Evolutionary conservation across 2,797 vertebrate species (phyloP).

Genomic region (Hylomyscus alleni): DNA sequence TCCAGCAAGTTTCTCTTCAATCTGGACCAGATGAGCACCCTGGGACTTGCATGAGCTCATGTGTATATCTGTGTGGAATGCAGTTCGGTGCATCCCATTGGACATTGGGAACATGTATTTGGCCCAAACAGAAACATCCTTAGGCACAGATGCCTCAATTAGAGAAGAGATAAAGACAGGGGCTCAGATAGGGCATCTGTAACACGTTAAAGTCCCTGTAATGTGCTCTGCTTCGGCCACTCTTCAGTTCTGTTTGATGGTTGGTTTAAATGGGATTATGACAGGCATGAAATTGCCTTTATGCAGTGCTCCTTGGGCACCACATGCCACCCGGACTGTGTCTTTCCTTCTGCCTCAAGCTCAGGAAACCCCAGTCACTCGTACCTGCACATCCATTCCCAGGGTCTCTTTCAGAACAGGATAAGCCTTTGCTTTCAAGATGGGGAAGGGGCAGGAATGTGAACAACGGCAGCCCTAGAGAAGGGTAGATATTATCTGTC

Average conservation of each 20-base stretch:
- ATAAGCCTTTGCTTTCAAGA: not conserved
- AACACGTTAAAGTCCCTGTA: conserved; percentile 34
- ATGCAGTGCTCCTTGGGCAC: not conserved
- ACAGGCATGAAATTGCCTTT: conserved; percentile 8
- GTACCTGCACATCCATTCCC: not conserved
- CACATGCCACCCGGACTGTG: accelerated
- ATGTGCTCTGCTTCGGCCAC: not conserved
- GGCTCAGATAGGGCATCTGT: conserved; percentile 72
- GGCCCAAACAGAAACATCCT: conserved; percentile 74
- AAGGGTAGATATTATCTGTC: not conserved
- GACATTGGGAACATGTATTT: conserved; percentile 76
- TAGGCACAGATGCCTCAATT: conserved; percentile 74
- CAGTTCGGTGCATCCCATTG: conserved; percentile 78
- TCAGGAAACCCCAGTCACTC: not conserved
- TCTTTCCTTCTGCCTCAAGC: not conserved
- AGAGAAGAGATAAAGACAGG: conserved; percentile 74
- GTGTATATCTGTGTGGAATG: conserved; percentile 87
- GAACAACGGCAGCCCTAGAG: not conserved
- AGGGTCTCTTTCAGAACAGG: not conserved
- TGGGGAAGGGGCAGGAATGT: not conserved
- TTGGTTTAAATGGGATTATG: not conserved
- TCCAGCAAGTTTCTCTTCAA: conserved; percentile 89
- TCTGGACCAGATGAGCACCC: conserved; percentile 89
- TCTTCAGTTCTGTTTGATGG: conserved; percentile 22
- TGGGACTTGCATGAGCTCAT: conserved; percentile 90